phyloP scores from a whole-genome alignment of 1,140 invertebrate genomes.

The Brachionus koreanus region DNA sequence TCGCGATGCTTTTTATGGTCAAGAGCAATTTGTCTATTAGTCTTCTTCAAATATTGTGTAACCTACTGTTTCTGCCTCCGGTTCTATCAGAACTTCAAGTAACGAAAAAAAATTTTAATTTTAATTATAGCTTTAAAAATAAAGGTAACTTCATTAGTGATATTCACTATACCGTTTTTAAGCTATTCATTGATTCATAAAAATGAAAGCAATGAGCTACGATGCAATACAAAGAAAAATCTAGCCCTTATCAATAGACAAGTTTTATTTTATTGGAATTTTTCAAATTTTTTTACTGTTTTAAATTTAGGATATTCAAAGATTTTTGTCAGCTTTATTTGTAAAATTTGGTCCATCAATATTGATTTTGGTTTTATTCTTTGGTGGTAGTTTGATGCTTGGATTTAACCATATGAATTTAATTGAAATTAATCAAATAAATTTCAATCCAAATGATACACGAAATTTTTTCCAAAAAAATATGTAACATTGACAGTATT shows the following conservation, averaged over 20 bases:
- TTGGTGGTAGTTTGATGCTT: conserved; percentile 46
- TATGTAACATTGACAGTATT: not conserved
- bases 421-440: not conserved
- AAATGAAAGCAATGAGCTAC: conserved; percentile 74
- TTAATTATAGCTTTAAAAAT: conserved; percentile 70
- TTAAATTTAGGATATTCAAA: conserved; percentile 68
- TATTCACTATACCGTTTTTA: conserved; percentile 70
- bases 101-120: conserved; percentile 52
- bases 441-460: not conserved
- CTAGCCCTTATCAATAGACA: conserved; percentile 65
- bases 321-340: conserved; percentile 80
- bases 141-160: conserved; percentile 68
- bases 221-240: conserved; percentile 63
- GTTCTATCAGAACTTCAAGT: conserved; percentile 64
- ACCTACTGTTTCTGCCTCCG: conserved; percentile 67
- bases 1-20: conserved; percentile 75
- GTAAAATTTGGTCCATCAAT: conserved; percentile 77
- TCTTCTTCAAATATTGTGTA: conserved; percentile 60
- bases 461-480: not conserved
- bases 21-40: conserved; percentile 73
- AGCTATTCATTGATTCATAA: conserved; percentile 68
- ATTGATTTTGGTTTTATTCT: conserved; percentile 60
- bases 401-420: not conserved
- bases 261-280: conserved; percentile 58
- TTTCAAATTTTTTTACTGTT: conserved; percentile 40